phyloP scores from a whole-genome alignment of 1,140 invertebrate species.

The Bilobella aurantiaca region DNA sequence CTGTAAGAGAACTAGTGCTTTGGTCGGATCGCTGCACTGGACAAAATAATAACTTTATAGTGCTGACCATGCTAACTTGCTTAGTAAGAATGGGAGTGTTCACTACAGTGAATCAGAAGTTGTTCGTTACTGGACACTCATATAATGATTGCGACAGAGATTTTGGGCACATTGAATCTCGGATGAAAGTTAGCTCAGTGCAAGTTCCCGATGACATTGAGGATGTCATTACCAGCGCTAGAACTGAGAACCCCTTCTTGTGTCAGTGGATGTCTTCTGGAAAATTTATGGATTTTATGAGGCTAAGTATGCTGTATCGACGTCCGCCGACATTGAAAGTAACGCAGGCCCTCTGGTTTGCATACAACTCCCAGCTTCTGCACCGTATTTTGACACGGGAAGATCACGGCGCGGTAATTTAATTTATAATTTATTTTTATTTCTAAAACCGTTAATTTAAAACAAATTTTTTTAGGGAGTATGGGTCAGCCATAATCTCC shows the following conservation, averaged over 20 bases:
- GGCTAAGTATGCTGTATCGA: not conserved
- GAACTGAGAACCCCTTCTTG: not conserved
- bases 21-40: conserved; percentile 29
- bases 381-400: not conserved
- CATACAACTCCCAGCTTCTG: not conserved
- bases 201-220: not conserved
- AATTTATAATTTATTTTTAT: not conserved
- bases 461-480: not conserved
- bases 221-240: not conserved
- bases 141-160: conserved; percentile 1
- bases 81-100: conserved; percentile 21
- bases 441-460: not conserved
- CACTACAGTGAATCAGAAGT: conserved; percentile 9
- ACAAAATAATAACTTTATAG: conserved; percentile 31
- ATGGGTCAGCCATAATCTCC: not conserved
- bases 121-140: not conserved
- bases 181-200: not conserved
- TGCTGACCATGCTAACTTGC: conserved; percentile 9
- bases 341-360: not conserved
- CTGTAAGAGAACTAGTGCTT: conserved; percentile 26
- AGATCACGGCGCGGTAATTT: not conserved
- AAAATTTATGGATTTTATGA: not conserved
- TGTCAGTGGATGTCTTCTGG: not conserved
- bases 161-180: not conserved
- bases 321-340: not conserved